These are phyloP conservation scores for Pachymerium ferrugineum DNA, from an alignment of 2,888 invertebrate species.

Conservation along the genomic window DNA sequence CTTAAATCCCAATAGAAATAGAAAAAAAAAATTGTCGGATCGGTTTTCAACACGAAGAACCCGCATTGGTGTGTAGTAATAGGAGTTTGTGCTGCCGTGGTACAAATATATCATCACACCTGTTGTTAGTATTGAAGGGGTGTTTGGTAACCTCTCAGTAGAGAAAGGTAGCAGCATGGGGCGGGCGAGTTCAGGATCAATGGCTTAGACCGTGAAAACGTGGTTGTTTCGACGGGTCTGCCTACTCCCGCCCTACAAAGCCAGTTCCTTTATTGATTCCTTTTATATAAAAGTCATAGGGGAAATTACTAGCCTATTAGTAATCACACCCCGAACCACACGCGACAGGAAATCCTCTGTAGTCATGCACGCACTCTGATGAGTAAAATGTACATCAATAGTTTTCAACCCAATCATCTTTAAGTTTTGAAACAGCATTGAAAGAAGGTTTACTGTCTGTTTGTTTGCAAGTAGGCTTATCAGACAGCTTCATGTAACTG, in stretches of 20 bases:
- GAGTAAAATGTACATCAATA: neutral
- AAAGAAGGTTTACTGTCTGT: neutral
- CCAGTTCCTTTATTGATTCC: conserved; percentile 1
- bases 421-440: neutral
- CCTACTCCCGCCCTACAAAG: neutral
- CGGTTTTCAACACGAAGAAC: too few species aligned
- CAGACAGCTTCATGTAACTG: neutral
- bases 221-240: neutral
- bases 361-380: too few species aligned
- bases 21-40: too few species aligned
- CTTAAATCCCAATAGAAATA: too few species aligned
- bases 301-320: conserved; percentile 14
- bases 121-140: neutral
- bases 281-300: neutral
- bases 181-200: conserved; percentile 11
- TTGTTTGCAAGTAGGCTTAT: neutral
- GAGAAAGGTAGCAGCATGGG: neutral
- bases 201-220: neutral
- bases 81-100: neutral
- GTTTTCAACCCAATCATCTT: neutral
- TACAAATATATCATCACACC: conserved; percentile 6
- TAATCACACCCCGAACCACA: conserved; percentile 9
- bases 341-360: conserved; percentile 24
- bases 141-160: conserved; percentile 13
- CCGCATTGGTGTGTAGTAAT: too few species aligned